Evolutionary conservation across 2,113 vertebrate genomes (phyloP).

Genomic region (Ictalurus punctatus): DNA sequence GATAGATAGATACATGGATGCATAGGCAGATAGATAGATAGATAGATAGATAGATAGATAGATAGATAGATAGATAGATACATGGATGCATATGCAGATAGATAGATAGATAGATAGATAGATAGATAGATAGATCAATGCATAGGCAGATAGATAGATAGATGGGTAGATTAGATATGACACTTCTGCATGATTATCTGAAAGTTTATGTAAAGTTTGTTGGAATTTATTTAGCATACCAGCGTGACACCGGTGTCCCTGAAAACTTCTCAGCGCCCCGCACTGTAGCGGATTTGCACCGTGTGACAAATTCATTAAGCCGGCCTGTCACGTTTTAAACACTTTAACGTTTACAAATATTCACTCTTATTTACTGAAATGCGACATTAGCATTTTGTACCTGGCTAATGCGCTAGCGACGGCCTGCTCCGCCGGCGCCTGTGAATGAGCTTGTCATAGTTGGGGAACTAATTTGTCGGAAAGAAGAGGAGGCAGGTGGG

Average conservation of each 20-base stretch:
- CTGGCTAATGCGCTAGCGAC: slow-evolving; percentile 19
- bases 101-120: no score
- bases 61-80: no score
- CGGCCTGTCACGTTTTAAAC: slow-evolving; percentile 36
- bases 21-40: no score
- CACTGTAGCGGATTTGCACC: background rate
- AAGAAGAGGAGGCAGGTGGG: slow-evolving; percentile 47
- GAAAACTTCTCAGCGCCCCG: background rate
- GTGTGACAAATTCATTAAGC: slow-evolving; percentile 10
- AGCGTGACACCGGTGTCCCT: background rate
- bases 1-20: no score
- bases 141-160: background rate
- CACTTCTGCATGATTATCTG: background rate
- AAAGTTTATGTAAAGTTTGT: slow-evolving; percentile 6
- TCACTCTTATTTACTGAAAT: slow-evolving; percentile 50
- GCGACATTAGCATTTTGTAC: slow-evolving; percentile 42
- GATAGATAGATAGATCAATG: background rate
- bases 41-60: no score
- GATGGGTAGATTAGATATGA: background rate
- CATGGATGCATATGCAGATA: no score
- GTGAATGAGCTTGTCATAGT: slow-evolving; percentile 52
- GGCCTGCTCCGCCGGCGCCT: slow-evolving; percentile 21
- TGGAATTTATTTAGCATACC: background rate
- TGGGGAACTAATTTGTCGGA: slow-evolving; percentile 51
- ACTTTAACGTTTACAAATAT: slow-evolving; percentile 44